A percentile compares a stretch with the other conserved stretches of the same genome.
phyloP scores from a whole-genome alignment of 2,888 invertebrate species.

The Brachynemurus nebulosus region DNA sequence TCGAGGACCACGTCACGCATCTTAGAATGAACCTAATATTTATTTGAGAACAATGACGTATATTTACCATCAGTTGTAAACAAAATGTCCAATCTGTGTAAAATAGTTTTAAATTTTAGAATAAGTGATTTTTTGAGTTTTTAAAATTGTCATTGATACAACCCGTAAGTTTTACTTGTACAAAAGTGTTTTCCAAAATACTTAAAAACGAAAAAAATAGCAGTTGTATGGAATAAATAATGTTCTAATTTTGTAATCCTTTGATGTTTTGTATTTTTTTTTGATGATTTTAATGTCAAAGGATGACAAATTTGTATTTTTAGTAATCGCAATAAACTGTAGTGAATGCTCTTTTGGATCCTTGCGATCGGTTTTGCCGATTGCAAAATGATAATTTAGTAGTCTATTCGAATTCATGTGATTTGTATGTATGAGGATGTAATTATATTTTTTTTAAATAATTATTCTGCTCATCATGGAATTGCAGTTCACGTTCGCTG shows the following conservation, averaged over 20 bases:
- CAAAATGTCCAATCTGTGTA: conserved; percentile 36
- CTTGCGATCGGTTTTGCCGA: background rate
- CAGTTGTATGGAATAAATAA: background rate
- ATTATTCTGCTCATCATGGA: background rate
- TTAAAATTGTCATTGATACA: conserved; percentile 14
- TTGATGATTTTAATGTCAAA: background rate
- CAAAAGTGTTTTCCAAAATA: conserved; percentile 20
- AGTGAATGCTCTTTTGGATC: conserved; percentile 5
- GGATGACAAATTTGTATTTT: background rate
- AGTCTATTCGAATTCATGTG: conserved; percentile 2
- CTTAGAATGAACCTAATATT: conserved; percentile 14
- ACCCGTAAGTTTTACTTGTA: conserved; percentile 20
- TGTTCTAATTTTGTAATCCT: conserved; percentile 2
- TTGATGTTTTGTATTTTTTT: conserved; percentile 4
- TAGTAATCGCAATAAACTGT: conserved; percentile 4
- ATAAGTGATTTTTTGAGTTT: conserved; percentile 28
- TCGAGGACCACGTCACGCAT: conserved; percentile 9
- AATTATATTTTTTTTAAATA: conserved; percentile 8
- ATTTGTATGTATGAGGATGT: conserved; percentile 9
- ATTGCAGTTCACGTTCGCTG: background rate
- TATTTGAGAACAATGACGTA: conserved; percentile 29
- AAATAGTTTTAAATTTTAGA: conserved; percentile 35
- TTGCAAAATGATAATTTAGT: background rate
- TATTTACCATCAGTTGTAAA: conserved; percentile 32
- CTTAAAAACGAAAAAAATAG: conserved; percentile 11